Conservation (phyloP, 1,140 invertebrate species). For the Papilio xuthus region DNA sequence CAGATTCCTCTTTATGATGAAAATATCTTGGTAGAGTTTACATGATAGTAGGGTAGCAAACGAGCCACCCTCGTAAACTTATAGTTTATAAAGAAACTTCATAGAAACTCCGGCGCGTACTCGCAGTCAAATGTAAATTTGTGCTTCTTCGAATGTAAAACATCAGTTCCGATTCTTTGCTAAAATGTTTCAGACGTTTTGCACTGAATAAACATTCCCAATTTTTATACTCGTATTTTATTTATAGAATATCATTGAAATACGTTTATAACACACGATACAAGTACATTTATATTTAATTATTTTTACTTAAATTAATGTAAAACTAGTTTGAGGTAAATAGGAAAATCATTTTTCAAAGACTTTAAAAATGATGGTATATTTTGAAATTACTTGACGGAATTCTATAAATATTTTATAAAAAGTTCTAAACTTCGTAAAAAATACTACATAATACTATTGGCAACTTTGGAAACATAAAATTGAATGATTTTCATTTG, state of each 20-base stretch:
- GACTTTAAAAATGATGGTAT: too few relatives aligned
- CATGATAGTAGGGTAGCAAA: conserved; percentile 17
- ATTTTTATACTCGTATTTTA: conserved; percentile 13
- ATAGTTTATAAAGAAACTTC: conserved; percentile 32
- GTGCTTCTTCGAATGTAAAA: conserved; percentile 30
- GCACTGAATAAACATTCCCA: conserved; percentile 1
- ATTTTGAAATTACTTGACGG: too few relatives aligned
- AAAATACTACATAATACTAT: neutral
- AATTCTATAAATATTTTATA: neutral
- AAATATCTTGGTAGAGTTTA: conserved; percentile 8
- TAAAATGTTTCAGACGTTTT: conserved; percentile 17
- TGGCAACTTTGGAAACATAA: neutral
- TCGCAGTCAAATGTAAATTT: conserved; percentile 27
- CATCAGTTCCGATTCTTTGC: conserved; percentile 36
- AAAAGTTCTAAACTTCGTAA: neutral
- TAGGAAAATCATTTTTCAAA: too few relatives aligned
- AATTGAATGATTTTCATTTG: conserved; percentile 7
- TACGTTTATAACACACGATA: neutral
- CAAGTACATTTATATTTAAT: too few relatives aligned
- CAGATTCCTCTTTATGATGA: neutral
- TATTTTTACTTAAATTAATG: too few relatives aligned
- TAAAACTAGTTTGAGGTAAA: too few relatives aligned
- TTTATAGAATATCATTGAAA: neutral
- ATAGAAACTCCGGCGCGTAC: conserved; percentile 16
- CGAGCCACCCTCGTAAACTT: conserved; percentile 12